phyloP scores from a whole-genome alignment of 2,797 vertebrate genomes.

The Ciconia nigra region DNA sequence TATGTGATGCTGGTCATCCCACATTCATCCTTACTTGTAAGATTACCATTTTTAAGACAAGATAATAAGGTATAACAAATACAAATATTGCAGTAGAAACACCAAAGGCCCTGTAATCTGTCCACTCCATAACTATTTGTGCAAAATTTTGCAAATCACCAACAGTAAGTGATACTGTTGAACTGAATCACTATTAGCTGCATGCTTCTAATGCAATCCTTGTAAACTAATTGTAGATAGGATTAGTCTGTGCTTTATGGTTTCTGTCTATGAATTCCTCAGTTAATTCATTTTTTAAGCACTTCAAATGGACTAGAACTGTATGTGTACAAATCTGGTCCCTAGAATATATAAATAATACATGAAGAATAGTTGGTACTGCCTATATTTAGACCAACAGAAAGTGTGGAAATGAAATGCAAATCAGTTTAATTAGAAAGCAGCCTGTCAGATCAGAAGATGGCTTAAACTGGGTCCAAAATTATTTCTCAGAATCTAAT shows the following conservation, averaged over 20 bases:
- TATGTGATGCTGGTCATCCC: neutral
- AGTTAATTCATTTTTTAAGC: neutral
- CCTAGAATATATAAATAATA: constrained; percentile 1
- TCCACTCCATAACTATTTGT: neutral
- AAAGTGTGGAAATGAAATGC: neutral
- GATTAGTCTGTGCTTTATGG: neutral
- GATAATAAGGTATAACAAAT: neutral
- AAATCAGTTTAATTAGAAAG: constrained; percentile 28
- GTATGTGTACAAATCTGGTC: neutral
- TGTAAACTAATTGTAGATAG: neutral
- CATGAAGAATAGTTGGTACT: neutral
- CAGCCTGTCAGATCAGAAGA: constrained; percentile 11
- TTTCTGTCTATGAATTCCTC: neutral
- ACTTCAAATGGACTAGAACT: neutral
- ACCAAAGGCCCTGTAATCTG: neutral
- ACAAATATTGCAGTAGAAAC: neutral
- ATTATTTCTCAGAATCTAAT: neutral
- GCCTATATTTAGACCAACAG: neutral
- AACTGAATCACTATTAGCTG: neutral
- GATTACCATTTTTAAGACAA: neutral
- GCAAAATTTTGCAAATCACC: neutral
- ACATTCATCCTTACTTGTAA: neutral
- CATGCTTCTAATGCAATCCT: neutral
- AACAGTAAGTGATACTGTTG: neutral
- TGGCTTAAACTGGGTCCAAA: neutral